Conservation (phyloP, 2,888 invertebrate species). For the Lasioglossum villosulum region DNA sequence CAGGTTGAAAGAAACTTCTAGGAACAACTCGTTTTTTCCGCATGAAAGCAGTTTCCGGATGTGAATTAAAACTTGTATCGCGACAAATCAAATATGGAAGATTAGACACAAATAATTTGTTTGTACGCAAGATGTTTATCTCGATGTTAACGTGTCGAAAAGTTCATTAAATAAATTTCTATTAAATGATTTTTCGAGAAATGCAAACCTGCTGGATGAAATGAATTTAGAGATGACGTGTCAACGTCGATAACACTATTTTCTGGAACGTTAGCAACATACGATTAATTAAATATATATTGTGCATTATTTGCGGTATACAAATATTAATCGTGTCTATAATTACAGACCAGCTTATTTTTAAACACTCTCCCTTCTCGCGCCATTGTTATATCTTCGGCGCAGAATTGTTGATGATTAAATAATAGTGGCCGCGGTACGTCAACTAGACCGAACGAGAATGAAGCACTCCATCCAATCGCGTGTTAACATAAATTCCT, state of each 20-base stretch:
- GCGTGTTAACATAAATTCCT: constrained; percentile 18
- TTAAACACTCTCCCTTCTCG: constrained; percentile 7
- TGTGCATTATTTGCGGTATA: background rate
- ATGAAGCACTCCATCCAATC: constrained; percentile 17
- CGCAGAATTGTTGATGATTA: constrained; percentile 34
- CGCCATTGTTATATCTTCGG: background rate
- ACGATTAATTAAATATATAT: background rate
- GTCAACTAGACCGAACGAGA: constrained; percentile 26
- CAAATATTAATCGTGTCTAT: background rate
- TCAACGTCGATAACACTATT: background rate
- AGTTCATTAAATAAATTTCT: no score
- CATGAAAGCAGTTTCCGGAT: background rate
- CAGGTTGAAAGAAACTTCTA: constrained; percentile 4
- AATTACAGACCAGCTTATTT: constrained; percentile 26
- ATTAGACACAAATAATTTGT: no score
- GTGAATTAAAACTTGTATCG: background rate
- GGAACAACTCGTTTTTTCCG: constrained; percentile 2
- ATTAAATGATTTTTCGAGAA: no score
- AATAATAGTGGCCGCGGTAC: constrained; percentile 26
- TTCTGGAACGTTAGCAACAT: background rate
- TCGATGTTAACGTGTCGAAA: background rate
- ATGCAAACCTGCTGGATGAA: no score
- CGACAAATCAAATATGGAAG: background rate
- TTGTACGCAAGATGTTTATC: no score
- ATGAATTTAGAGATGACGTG: no score